These are phyloP conservation scores for Trichogramma pretiosum DNA, from an alignment of 1,140 invertebrate genomes.

Conservation along the genomic window DNA sequence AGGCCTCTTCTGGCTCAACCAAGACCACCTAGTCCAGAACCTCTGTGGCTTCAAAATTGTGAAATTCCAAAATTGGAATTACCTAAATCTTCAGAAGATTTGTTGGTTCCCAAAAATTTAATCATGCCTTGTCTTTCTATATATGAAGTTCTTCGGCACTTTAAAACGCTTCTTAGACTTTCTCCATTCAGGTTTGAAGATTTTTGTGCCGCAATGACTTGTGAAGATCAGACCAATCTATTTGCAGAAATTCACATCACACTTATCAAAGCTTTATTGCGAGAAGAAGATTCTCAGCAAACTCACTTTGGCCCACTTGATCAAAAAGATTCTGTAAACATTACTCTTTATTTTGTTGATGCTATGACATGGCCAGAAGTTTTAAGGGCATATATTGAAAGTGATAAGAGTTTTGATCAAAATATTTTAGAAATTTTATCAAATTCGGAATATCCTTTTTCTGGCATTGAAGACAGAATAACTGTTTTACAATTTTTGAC, in stretches of 20 bases:
- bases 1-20: conserved; percentile 43
- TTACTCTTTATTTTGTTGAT: conserved; percentile 85
- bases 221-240: conserved; percentile 84
- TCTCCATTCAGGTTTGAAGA: conserved; percentile 94
- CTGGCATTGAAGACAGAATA: conserved; percentile 70
- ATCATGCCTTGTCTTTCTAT: conserved; percentile 74
- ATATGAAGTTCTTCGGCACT: conserved; percentile 90
- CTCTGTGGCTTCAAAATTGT: conserved; percentile 74
- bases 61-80: conserved; percentile 69
- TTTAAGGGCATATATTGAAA: conserved; percentile 79
- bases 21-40: conserved; percentile 74
- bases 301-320: conserved; percentile 93
- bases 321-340: conserved; percentile 93
- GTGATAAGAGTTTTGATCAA: conserved; percentile 72
- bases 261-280: conserved; percentile 78
- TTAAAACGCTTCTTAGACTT: conserved; percentile 77
- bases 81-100: conserved; percentile 83
- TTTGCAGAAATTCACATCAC: conserved; percentile 88
- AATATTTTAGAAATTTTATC: conserved; percentile 60
- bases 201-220: conserved; percentile 83
- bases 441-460: conserved; percentile 83
- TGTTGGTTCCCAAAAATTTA: conserved; percentile 69
- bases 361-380: conserved; percentile 91
- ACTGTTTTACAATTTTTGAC: conserved; percentile 84
- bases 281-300: conserved; percentile 91